These are phyloP conservation scores for Apis dorsata DNA, from an alignment of 1,140 invertebrate species.

Conservation along the genomic window DNA sequence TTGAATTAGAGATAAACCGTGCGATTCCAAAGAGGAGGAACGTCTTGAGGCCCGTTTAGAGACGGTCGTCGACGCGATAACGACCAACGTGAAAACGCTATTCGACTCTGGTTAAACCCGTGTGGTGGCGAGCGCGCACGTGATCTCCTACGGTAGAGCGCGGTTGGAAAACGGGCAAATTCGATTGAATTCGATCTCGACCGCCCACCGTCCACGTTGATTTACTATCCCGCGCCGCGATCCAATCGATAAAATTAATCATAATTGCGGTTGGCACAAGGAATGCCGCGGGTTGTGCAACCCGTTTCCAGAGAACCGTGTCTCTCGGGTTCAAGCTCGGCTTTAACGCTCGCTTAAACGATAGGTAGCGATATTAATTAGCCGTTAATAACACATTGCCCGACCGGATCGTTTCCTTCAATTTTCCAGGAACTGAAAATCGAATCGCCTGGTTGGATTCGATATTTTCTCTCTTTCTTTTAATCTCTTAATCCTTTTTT, in stretches of 20 bases:
- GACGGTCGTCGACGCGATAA: slow-evolving; percentile 22
- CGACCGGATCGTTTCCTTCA: neutral
- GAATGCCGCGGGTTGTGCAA: slow-evolving; percentile 48
- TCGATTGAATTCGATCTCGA: slow-evolving; percentile 4
- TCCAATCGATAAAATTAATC: slow-evolving; percentile 54
- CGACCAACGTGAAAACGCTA: slow-evolving; percentile 15
- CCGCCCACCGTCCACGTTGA: slow-evolving; percentile 40
- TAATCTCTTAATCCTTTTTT: neutral
- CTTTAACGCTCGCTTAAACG: neutral
- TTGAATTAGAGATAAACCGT: slow-evolving; percentile 34
- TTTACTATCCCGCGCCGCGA: slow-evolving; percentile 37
- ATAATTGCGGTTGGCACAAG: slow-evolving; percentile 43
- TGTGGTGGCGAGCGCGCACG: neutral
- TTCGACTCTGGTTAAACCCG: slow-evolving; percentile 6
- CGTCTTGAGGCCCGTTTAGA: neutral
- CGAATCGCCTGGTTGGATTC: neutral
- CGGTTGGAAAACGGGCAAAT: neutral
- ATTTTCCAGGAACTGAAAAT: neutral
- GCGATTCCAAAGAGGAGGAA: neutral
- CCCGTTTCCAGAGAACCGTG: neutral
- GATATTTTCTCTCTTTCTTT: neutral
- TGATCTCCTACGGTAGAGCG: too few relatives aligned
- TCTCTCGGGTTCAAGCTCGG: neutral
- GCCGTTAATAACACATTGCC: slow-evolving; percentile 42
- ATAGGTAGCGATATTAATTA: slow-evolving; percentile 42